phyloP scores from a whole-genome alignment of 1,140 invertebrate species.

The Caenorhabditis briggsae region DNA sequence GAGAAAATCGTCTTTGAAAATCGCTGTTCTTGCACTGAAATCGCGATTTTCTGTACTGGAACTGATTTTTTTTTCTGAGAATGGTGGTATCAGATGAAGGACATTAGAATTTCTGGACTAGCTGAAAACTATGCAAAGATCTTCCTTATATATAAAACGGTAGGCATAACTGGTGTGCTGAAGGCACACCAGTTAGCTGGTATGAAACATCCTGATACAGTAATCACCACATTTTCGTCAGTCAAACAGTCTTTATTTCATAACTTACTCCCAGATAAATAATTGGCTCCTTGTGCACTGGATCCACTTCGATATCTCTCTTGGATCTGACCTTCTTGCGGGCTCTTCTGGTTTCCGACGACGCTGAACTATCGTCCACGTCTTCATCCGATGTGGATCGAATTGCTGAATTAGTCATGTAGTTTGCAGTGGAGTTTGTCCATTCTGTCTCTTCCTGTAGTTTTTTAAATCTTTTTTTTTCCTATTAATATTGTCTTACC shows the following conservation, averaged over 20 bases:
- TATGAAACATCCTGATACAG: too few relatives aligned
- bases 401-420: neutral
- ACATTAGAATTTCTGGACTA: too few relatives aligned
- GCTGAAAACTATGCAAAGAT: too few relatives aligned
- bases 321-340: constrained; percentile 4
- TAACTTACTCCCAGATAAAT: constrained; percentile 57
- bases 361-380: constrained; percentile 25
- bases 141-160: too few relatives aligned
- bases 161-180: too few relatives aligned
- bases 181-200: too few relatives aligned
- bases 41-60: too few relatives aligned
- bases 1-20: too few relatives aligned
- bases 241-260: neutral
- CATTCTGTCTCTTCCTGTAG: constrained; percentile 60
- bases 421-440: constrained; percentile 49
- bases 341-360: constrained; percentile 19
- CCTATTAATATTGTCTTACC: neutral
- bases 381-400: constrained; percentile 38
- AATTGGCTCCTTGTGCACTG: constrained; percentile 54
- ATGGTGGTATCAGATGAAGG: too few relatives aligned
- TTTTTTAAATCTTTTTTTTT: neutral
- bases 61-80: too few relatives aligned
- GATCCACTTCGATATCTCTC: constrained; percentile 60
- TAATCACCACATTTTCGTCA: neutral
- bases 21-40: too few relatives aligned